Conservation (phyloP, 2,797 vertebrate species). For the Acanthurus leucopareius region DNA sequence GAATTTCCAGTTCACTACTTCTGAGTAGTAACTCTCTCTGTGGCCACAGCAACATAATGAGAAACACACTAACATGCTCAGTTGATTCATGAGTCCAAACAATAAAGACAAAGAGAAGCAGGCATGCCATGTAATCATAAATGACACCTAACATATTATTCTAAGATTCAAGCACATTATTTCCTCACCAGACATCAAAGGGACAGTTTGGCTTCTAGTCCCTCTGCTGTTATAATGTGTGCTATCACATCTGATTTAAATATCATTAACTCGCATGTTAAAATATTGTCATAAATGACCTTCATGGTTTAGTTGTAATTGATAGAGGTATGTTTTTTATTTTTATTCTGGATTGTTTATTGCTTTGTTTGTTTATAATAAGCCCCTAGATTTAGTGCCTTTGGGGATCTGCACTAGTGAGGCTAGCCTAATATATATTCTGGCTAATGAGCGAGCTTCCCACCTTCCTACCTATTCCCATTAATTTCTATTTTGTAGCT, state of each 20-base stretch:
- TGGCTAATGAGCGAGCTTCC: constrained; percentile 60
- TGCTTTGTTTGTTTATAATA: constrained; percentile 57
- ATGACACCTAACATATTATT: constrained; percentile 49
- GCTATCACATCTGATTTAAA: constrained; percentile 39
- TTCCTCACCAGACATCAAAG: constrained; percentile 39
- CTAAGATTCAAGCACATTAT: constrained; percentile 54
- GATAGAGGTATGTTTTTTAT: constrained; percentile 36
- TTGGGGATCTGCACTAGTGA: constrained; percentile 39
- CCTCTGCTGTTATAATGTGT: constrained; percentile 32
- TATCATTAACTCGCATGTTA: constrained; percentile 33
- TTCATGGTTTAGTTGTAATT: constrained; percentile 42
- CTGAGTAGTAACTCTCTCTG: constrained; percentile 50
- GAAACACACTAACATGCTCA: constrained; percentile 46
- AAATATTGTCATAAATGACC: constrained; percentile 34
- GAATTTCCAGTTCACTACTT: constrained; percentile 66
- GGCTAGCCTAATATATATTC: constrained; percentile 65
- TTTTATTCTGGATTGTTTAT: constrained; percentile 49
- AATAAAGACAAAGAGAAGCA: constrained; percentile 43
- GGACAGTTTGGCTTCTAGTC: constrained; percentile 23
- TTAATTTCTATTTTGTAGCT: constrained; percentile 74
- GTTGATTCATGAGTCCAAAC: constrained; percentile 55
- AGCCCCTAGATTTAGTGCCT: constrained; percentile 49
- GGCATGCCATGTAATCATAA: constrained; percentile 52
- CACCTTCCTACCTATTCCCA: constrained; percentile 58
- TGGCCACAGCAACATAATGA: constrained; percentile 58